Evolutionary conservation across 2,888 invertebrate species (phyloP), one percentile per base, ranked within the genome.

Genomic region (Eristalis pertinax): DNA sequence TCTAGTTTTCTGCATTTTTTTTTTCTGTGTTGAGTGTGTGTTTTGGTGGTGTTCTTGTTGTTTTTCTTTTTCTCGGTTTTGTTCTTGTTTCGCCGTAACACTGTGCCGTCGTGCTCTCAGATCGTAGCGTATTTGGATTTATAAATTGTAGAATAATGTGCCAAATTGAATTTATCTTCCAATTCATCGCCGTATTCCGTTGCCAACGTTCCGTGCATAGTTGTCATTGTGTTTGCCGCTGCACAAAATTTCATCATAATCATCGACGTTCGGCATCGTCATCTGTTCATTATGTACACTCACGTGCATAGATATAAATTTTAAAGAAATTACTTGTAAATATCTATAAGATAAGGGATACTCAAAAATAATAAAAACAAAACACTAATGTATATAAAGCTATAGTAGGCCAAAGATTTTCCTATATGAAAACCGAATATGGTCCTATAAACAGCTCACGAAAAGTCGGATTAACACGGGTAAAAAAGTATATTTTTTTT

Each of bases 381-480:
- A 67, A 76, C 32, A 24, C 56, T 50, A 26, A 77, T 88, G 84
- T 82, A 86, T 15, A 85, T 85, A 88, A 64, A 43, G 84, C 77
- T 84, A 87, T 70, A 70, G 70, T 72, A 67, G 58, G 62, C 74
- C 77, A 78, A 1, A 50, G 24, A 78, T 78, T 83, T 74, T 74
- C 24, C 24, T 1, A 11, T 4, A 15, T 4, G 56, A 50, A 43
- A 62, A 82, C 67, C 2, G n/a, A n/a, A 70, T 56, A 22, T 79
- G 76, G 83, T 70, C 79, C 35, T 76, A 43, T 67, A 75, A 69
- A 86, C 62, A 88, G 79, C 80, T 65, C 78, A 35, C 62, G 70
- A 79, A 84, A 69, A 88, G 88, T 89, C 89, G 89, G 89, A 89
- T 88, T 68, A 78, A 88, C 38, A 89, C 89, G 89, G 89, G 89